Evolutionary conservation across 2,113 vertebrate genomes (phyloP).

Genomic region (Cyrtonyx montezumae): DNA sequence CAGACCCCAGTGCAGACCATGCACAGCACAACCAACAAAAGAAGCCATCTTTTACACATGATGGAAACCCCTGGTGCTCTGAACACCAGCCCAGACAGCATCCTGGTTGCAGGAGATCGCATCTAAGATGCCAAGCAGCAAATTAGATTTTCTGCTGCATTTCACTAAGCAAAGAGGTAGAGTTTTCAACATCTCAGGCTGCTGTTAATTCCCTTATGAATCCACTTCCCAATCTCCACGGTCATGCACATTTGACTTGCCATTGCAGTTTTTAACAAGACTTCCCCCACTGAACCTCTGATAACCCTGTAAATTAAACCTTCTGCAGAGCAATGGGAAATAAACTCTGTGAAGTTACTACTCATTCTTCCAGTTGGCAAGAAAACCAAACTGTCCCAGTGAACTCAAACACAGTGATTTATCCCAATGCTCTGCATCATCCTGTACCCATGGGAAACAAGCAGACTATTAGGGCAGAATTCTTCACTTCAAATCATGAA

Average conservation of each 20-base stretch:
- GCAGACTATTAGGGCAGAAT: background rate
- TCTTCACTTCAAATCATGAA: background rate
- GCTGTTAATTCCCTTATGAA: background rate
- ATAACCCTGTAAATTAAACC: background rate
- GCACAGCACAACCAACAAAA: background rate
- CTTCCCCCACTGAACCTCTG: background rate
- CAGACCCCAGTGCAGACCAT: background rate
- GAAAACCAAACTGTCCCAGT: background rate
- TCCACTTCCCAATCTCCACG: background rate
- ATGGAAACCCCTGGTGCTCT: background rate
- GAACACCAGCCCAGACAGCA: background rate
- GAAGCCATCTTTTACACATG: background rate
- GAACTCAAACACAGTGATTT: background rate
- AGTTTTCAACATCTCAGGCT: background rate
- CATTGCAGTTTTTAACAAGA: background rate
- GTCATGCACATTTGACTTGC: background rate
- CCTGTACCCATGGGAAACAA: background rate
- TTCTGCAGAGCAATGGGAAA: background rate
- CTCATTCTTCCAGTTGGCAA: background rate
- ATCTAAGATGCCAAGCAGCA: background rate
- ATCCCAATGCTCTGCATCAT: background rate
- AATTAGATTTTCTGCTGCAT: background rate
- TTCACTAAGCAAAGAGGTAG: background rate
- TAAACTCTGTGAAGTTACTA: background rate
- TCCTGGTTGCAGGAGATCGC: background rate